phyloP scores from a whole-genome alignment of 92 coral and sea anemone species.

The Palythoa grandis region DNA sequence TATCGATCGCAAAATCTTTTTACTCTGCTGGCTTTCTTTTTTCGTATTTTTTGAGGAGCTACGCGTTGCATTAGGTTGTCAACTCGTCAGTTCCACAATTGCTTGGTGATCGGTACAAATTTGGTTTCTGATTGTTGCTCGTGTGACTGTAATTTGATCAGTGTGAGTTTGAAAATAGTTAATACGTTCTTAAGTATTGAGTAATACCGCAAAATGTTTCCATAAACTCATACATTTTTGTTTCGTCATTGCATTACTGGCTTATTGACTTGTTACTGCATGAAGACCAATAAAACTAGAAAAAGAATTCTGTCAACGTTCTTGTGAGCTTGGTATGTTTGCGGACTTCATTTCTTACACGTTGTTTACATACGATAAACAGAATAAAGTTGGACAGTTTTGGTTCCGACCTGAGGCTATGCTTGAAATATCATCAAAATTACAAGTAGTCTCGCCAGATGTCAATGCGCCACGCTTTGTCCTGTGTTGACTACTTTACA shows the following conservation, averaged over 20 bases:
- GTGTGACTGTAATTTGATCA: conserved; percentile 4
- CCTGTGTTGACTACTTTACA: neutral
- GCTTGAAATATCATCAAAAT: neutral
- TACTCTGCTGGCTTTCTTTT: neutral
- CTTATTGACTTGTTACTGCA: neutral
- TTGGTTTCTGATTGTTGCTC: neutral
- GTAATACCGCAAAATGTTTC: neutral
- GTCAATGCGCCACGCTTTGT: neutral
- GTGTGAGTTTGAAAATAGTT: neutral
- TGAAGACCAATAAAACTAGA: neutral
- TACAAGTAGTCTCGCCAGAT: neutral
- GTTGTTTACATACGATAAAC: conserved; percentile 22
- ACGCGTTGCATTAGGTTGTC: neutral
- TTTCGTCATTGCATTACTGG: neutral
- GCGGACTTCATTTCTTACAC: conserved; percentile 1
- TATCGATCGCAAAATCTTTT: conserved; percentile 9
- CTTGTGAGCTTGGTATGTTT: conserved; percentile 22
- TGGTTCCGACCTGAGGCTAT: neutral
- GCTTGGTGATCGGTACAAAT: neutral
- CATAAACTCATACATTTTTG: neutral
- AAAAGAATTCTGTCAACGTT: conserved; percentile 2
- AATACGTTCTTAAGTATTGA: neutral
- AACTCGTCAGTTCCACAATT: neutral
- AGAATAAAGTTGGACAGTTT: neutral
- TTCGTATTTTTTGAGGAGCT: no score